phyloP scores from a whole-genome alignment of 2,888 invertebrate species.

The Drosophila neonasuta region DNA sequence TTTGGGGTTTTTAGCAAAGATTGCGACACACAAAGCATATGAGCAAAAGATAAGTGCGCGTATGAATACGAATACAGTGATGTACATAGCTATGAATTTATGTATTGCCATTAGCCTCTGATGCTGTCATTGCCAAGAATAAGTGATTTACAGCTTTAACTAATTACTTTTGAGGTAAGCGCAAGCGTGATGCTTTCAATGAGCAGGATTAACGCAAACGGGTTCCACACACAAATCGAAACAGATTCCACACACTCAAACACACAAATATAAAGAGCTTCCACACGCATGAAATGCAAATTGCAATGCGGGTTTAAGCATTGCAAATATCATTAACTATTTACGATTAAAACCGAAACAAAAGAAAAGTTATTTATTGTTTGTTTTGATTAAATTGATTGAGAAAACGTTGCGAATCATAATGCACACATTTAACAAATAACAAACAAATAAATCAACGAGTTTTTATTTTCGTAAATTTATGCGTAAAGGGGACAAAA shows the following conservation, averaged over 20 bases:
- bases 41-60: slow-evolving; percentile 17
- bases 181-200: slow-evolving; percentile 11
- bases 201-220: slow-evolving; percentile 15
- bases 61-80: slow-evolving; percentile 3
- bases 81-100: slow-evolving; percentile 12
- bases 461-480: slow-evolving; percentile 36
- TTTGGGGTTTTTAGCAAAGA: slow-evolving; percentile 36
- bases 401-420: slow-evolving; percentile 11
- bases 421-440: slow-evolving; percentile 13
- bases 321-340: slow-evolving; percentile 1
- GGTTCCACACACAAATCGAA: slow-evolving; percentile 11
- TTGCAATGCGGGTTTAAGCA: background rate
- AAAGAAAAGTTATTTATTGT: slow-evolving; percentile 9
- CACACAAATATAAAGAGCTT: background rate
- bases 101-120: slow-evolving; percentile 25
- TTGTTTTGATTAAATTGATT: background rate
- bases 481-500: slow-evolving; percentile 41
- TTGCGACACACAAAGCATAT: slow-evolving; percentile 53
- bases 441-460: slow-evolving; percentile 17
- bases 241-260: background rate
- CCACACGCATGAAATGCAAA: slow-evolving; percentile 1
- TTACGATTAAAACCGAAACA: slow-evolving; percentile 3
- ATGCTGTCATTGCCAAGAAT: slow-evolving; percentile 53
- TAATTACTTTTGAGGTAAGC: slow-evolving; percentile 7
- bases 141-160: slow-evolving; percentile 30